Conservation (phyloP, 2,113 vertebrate genomes). For the Psophia crepitans region DNA sequence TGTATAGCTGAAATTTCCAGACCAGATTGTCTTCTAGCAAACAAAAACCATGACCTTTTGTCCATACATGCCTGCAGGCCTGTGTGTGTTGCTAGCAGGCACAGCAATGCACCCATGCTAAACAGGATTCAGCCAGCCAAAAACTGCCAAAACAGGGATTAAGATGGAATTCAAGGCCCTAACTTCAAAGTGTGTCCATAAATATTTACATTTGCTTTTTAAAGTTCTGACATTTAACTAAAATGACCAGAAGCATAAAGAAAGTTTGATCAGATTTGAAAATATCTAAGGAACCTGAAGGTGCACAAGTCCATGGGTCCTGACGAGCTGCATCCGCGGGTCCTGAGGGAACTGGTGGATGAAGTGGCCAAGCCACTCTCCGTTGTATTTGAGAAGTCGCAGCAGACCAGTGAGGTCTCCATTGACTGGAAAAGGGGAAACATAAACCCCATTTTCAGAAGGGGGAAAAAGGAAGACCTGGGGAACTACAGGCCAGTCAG, state of each 20-base stretch:
- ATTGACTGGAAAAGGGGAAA: no score
- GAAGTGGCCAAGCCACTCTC: no score
- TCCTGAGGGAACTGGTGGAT: no score
- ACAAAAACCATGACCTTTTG: neutral
- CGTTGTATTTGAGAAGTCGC: no score
- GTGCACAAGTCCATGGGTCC: no score
- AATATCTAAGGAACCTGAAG: no score
- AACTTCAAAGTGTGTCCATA: neutral
- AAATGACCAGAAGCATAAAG: neutral
- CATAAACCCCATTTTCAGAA: no score
- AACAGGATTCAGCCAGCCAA: neutral
- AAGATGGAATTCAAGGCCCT: neutral
- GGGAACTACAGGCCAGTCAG: no score
- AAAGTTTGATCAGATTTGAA: neutral
- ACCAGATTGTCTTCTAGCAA: neutral
- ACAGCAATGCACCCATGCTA: neutral
- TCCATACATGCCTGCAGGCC: accelerated
- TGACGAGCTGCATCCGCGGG: no score
- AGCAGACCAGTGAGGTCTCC: no score
- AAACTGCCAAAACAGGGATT: neutral
- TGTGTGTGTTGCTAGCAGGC: neutral
- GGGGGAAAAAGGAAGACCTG: no score
- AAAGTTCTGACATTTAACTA: neutral
- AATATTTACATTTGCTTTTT: neutral
- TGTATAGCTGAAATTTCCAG: neutral